Evolutionary conservation across 2,113 vertebrate species (phyloP).

Genomic region (Saguinus imperator): DNA sequence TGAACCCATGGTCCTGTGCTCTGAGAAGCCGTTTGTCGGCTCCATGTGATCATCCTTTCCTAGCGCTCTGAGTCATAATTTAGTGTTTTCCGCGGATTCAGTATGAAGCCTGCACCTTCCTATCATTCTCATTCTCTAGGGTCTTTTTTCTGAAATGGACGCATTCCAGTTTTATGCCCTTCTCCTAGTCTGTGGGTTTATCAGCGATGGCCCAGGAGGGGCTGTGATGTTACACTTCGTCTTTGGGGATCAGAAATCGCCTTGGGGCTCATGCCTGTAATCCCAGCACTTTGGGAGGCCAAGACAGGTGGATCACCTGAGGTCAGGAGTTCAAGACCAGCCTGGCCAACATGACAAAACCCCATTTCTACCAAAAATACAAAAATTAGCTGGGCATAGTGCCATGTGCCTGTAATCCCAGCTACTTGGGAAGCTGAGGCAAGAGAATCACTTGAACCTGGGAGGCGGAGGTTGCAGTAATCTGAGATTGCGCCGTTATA

Average conservation of each 20-base stretch:
- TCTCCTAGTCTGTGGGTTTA: neutral
- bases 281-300: no score
- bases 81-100: neutral
- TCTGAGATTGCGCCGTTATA: accelerated
- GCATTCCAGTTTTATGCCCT: neutral
- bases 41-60: neutral
- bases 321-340: no score
- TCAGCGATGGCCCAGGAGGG: neutral
- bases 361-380: no score
- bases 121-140: neutral
- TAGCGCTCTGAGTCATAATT: neutral
- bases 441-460: no score
- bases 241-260: neutral
- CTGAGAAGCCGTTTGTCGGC: neutral
- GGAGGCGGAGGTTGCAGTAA: no score
- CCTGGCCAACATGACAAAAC: no score
- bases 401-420: no score
- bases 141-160: neutral
- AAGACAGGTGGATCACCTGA: no score
- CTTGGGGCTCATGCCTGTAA: neutral
- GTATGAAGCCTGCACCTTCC: neutral
- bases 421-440: no score
- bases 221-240: neutral
- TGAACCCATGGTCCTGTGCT: neutral
- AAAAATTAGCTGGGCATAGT: no score